Evolutionary conservation across 2,113 vertebrate genomes (phyloP), one percentile per base, ranked within the genome.

Genomic region (Sinocyclocheilus grahami): DNA sequence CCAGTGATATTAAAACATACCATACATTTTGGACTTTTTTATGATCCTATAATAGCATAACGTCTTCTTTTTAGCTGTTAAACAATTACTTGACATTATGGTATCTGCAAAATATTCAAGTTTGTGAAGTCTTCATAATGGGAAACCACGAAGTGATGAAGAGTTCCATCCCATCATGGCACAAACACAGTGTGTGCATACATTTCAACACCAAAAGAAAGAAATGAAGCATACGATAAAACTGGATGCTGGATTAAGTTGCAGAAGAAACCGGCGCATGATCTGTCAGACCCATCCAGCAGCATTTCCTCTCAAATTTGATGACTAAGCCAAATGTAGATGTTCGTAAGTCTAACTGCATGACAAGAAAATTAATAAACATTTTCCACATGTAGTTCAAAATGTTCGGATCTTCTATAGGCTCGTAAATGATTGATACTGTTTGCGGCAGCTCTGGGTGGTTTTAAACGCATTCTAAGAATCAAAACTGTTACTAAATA

Each of bases 401-500:
- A 78, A n/a, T 27, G n/a, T 46, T 81, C 37, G 27, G 60, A 63
- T 16, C 12, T 9, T 27, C 46, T 5, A 13, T 33, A 12, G 0
- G 2, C 22, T 2, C 62, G 37, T 82, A 14, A 82, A 18, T 20
- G 39, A n/a, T 18, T 81, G 60, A 39, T 65, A 33, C 55, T 24
- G 6, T 13, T 76, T 13, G 74, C 20, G 72, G 72, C 72, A 75
- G n/a, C 63, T 42, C 22, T 65, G 1, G 20, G n/a, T 55, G 20
- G 12, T 58, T 53, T 78, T 7, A 48, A 0, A n/a, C 55, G 48
- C n/a, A 27, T 72, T 72, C 24, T 33, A 33, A 27, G 42, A 83
- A 30, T 37, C 65, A 13, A 39, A 55, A 82, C 24, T 71, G 81
- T 83, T 83, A 30, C 65, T 14, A 27, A 77, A 76, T 48, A 27